Base-by-base conservation (phyloP, 2,113 vertebrate genomes). In the Cyphomyrus plagiostoma region DNA sequence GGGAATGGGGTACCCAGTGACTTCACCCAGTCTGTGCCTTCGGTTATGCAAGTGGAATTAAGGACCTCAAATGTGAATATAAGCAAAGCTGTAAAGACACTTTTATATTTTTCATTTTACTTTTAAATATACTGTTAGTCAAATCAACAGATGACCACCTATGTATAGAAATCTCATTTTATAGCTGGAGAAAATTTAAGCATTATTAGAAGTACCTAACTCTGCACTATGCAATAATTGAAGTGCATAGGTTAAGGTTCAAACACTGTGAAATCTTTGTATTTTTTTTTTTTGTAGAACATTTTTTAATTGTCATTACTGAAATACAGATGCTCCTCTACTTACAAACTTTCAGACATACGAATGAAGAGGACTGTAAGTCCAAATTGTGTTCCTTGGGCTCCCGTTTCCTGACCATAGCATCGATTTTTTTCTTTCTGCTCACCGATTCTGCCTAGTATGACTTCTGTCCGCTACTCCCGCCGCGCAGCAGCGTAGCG, bases 401-500 rank as follows among this genome's bases (percentile, higher is more conserved):
- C 19, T 56, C 53, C 52, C 17, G 1, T 21, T 53, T 53, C 52
- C 17, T 21, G 52, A 19, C 52, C 1, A 9, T 4, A 21, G 10
- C 17, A 53, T 53, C 4, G 19, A 1, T 35, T 53, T 53, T 6
- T 6, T 53, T 52, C 3, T 19, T 53, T 19, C 17, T 53, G 52
- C 4, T 0, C 0, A 0, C 52, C 52, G 6, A 21, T 56, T 6
- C 53, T 1, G 0, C 5, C 19, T 56, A 21, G 53, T 56, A 56
- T 4, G 1, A 56, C 53, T 56, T 21, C 53, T 56, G 53, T 1
- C 53, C 5, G 0, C 19, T 56, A 56, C 53, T 56, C 53, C 53
- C 1, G 0, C 53, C 19, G 0, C 0, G 0, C 53, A 7, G 19
- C 53, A 56, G 53, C 0, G 0, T 56, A 56, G 5, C 0, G 19